phyloP scores from a whole-genome alignment of 1,140 invertebrate genomes.

The Subanguina moxae region DNA sequence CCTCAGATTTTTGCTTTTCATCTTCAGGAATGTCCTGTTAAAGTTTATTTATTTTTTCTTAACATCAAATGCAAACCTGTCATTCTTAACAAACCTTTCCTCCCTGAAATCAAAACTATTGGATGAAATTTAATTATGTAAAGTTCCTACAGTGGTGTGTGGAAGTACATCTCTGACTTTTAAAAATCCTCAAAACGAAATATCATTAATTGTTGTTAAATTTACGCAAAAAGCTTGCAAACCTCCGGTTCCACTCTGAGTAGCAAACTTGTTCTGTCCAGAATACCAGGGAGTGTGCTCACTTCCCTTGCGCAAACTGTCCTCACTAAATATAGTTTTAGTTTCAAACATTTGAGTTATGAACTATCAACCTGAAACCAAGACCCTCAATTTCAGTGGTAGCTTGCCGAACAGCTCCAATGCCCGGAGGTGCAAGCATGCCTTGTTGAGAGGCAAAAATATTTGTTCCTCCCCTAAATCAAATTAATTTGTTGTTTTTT shows the following conservation, averaged over 20 bases:
- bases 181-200: constrained; percentile 44
- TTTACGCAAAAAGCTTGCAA: constrained; percentile 51
- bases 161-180: constrained; percentile 59
- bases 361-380: constrained; percentile 44
- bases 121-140: no score
- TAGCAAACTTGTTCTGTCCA: constrained; percentile 59
- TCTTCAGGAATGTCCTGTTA: constrained; percentile 59
- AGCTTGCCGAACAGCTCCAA: constrained; percentile 57
- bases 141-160: constrained; percentile 48
- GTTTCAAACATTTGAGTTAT: background rate
- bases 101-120: constrained; percentile 5
- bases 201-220: background rate
- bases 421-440: constrained; percentile 60
- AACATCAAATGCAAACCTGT: no score
- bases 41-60: no score
- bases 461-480: constrained; percentile 69
- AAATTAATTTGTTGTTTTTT: no score
- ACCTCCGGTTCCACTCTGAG: constrained; percentile 51
- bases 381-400: constrained; percentile 57
- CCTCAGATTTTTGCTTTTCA: constrained; percentile 14
- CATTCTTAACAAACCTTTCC: background rate
- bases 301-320: constrained; percentile 49
- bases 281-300: constrained; percentile 59
- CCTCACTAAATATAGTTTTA: constrained; percentile 45
- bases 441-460: constrained; percentile 79